A percentile compares a stretch with the other conserved stretches of the same genome.
These are phyloP conservation scores for Achlya flavicornis DNA, from an alignment of 2,888 invertebrate genomes.

Conservation along the genomic window DNA sequence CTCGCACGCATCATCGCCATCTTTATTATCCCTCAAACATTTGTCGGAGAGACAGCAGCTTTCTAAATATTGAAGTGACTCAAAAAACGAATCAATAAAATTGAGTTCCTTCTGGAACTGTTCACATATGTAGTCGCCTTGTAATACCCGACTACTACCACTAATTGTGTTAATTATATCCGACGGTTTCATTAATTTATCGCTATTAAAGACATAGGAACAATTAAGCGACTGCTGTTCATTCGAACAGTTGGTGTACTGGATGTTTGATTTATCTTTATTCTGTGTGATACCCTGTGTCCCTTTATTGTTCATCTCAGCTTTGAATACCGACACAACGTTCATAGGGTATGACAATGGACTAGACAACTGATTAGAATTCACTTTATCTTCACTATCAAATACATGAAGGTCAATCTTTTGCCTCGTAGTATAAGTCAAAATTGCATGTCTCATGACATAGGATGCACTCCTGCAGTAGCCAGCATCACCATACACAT, in stretches of 20 bases:
- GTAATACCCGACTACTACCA: constrained; percentile 61
- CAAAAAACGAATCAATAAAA: constrained; percentile 79
- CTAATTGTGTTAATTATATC: constrained; percentile 76
- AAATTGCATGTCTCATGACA: constrained; percentile 66
- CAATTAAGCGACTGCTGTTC: constrained; percentile 57
- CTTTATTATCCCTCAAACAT: constrained; percentile 52
- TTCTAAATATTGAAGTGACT: constrained; percentile 76
- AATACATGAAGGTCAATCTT: constrained; percentile 73
- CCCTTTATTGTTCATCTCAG: constrained; percentile 50
- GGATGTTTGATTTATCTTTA: constrained; percentile 31
- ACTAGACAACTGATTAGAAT: constrained; percentile 51
- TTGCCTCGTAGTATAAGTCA: constrained; percentile 72
- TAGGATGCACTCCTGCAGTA: constrained; percentile 57
- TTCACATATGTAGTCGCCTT: constrained; percentile 67
- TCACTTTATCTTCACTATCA: constrained; percentile 50
- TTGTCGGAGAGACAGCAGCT: constrained; percentile 63
- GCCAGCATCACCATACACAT: constrained; percentile 40
- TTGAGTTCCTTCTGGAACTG: constrained; percentile 77
- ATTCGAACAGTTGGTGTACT: constrained; percentile 45
- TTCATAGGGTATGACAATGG: constrained; percentile 67
- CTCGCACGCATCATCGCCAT: constrained; percentile 56
- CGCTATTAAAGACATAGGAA: constrained; percentile 54
- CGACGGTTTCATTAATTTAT: constrained; percentile 75
- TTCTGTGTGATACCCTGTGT: constrained; percentile 30
- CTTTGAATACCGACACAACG: constrained; percentile 69